These are phyloP conservation scores for Troides oblongomaculatus DNA, from an alignment of 2,888 invertebrate genomes.

Conservation along the genomic window DNA sequence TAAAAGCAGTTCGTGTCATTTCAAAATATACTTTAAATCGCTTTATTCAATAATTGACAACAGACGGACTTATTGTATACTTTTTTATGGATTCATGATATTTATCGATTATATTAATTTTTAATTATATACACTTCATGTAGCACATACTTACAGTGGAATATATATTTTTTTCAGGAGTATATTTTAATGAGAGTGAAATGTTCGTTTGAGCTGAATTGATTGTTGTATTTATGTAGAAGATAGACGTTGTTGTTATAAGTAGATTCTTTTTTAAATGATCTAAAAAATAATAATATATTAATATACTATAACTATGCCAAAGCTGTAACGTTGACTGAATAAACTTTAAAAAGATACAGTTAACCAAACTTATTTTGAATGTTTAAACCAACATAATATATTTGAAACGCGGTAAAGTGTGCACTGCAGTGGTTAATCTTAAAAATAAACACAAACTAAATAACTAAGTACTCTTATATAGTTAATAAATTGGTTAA, in stretches of 20 bases:
- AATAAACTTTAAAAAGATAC: no score
- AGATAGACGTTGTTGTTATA: no score
- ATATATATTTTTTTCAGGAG: background rate
- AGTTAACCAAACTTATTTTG: no score
- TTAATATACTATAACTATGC: background rate
- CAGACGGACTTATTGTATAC: slow-evolving; percentile 15
- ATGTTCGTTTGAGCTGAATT: no score
- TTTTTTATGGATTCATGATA: background rate
- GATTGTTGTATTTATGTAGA: no score
- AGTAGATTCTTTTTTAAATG: no score
- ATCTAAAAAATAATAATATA: no score
- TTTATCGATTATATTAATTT: background rate
- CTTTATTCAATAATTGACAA: slow-evolving; percentile 26
- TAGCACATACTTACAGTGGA: background rate
- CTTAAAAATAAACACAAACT: background rate
- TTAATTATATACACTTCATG: background rate
- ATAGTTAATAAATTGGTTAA: background rate
- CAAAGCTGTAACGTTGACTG: no score
- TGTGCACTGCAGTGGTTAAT: background rate
- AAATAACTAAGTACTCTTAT: slow-evolving; percentile 17
- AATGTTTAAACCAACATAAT: no score
- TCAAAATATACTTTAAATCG: slow-evolving; percentile 12
- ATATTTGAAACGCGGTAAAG: no score
- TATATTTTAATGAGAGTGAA: no score
- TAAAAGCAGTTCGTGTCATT: slow-evolving; percentile 9